These are phyloP conservation scores for Nasonia vitripennis DNA, from an alignment of 1,140 invertebrate species.

Conservation along the genomic window DNA sequence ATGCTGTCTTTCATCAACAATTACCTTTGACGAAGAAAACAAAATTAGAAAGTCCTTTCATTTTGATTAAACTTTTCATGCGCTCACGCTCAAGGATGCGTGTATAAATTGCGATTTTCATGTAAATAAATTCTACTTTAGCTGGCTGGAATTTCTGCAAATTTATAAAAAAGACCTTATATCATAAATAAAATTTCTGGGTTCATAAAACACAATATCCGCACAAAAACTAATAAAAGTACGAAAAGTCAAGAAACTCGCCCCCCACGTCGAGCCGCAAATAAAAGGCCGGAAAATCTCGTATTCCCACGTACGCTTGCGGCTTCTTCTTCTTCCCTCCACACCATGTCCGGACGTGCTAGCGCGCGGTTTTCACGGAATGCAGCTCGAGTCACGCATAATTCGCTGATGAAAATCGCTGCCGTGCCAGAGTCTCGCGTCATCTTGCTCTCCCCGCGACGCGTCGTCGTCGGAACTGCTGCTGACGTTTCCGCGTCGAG, in stretches of 20 bases:
- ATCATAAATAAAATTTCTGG: too few relatives aligned
- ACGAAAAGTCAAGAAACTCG: too few relatives aligned
- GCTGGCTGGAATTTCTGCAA: too few relatives aligned
- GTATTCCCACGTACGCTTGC: background rate
- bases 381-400: background rate
- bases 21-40: background rate
- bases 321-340: background rate
- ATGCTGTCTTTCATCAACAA: background rate
- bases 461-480: background rate
- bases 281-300: background rate
- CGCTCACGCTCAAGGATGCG: background rate
- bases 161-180: too few relatives aligned
- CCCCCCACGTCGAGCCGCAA: too few relatives aligned
- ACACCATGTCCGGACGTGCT: too few relatives aligned
- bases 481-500: background rate
- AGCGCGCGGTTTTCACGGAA: background rate
- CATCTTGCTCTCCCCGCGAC: background rate
- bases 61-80: background rate
- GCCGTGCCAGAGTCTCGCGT: background rate
- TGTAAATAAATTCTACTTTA: too few relatives aligned
- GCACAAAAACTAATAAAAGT: too few relatives aligned
- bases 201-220: too few relatives aligned
- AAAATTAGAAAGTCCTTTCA: background rate
- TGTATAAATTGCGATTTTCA: too few relatives aligned
- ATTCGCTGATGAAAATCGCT: slow-evolving; percentile 18